Evolutionary conservation across 2,888 invertebrate species (phyloP).

Genomic region (Lingula anatina): DNA sequence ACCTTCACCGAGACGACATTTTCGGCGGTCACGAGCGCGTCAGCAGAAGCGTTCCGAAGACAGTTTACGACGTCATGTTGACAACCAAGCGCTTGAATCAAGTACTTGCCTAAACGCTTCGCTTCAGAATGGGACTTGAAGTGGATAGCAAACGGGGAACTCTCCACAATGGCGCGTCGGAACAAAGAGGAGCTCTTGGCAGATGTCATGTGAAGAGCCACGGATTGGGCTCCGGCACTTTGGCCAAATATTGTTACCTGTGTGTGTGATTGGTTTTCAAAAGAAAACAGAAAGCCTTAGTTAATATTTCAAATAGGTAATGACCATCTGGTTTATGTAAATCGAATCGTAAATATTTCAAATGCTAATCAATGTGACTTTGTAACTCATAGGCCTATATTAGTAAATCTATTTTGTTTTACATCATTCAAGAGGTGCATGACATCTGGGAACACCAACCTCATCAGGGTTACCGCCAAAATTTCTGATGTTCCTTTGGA

Average conservation of each 20-base stretch:
- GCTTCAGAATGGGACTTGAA: conserved; percentile 22
- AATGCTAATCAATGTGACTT: too few relatives aligned
- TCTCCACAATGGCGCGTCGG: conserved; percentile 20
- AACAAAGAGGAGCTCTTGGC: conserved; percentile 15
- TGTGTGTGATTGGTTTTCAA: too few relatives aligned
- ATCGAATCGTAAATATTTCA: too few relatives aligned
- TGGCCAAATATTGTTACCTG: conserved; percentile 31
- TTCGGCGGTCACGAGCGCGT: conserved; percentile 30
- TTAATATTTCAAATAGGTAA: too few relatives aligned
- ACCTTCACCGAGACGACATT: conserved; percentile 14
- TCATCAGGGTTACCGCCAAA: conserved; percentile 21
- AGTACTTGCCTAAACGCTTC: conserved; percentile 18
- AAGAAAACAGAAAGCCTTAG: too few relatives aligned
- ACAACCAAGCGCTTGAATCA: conserved; percentile 21
- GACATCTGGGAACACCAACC: too few relatives aligned
- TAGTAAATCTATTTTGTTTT: too few relatives aligned
- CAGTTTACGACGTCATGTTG: conserved; percentile 18
- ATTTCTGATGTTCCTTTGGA: conserved; percentile 17
- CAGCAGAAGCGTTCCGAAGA: conserved; percentile 18
- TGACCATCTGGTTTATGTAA: too few relatives aligned
- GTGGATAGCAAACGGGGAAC: conserved; percentile 22
- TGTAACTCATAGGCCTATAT: too few relatives aligned
- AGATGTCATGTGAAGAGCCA: conserved; percentile 17
- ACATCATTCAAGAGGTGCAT: too few relatives aligned
- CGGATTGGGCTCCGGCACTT: conserved; percentile 28